Conservation (phyloP, 1,140 invertebrate species). For the Schlechtendalia chinensis region DNA sequence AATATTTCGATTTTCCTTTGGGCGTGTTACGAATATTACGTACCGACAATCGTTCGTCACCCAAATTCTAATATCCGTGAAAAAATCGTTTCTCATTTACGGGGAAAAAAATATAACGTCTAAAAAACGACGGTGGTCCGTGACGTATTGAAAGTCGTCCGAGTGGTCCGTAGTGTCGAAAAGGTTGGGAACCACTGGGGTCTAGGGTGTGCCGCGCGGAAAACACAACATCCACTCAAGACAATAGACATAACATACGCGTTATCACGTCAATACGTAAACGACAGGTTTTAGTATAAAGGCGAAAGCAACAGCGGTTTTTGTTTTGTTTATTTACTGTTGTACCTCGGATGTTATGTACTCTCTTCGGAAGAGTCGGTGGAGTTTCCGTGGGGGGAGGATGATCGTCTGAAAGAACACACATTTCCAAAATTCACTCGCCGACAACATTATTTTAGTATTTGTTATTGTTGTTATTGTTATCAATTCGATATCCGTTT, state of each 20-base stretch:
- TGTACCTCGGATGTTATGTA: slow-evolving; percentile 47
- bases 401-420: slow-evolving; percentile 49
- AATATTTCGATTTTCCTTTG: too few species aligned
- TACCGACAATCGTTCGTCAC: too few species aligned
- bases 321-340: slow-evolving; percentile 39
- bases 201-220: slow-evolving; percentile 30
- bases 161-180: too few species aligned
- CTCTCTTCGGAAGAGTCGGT: slow-evolving; percentile 48
- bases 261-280: too few species aligned
- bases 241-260: neutral
- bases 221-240: slow-evolving; percentile 30
- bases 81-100: too few species aligned
- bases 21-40: too few species aligned
- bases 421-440: slow-evolving; percentile 46
- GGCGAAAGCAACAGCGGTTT: slow-evolving; percentile 48
- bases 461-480: too few species aligned
- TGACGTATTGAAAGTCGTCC: too few species aligned
- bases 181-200: too few species aligned
- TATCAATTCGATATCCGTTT: too few species aligned
- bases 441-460: neutral
- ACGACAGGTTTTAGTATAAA: neutral
- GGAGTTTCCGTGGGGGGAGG: slow-evolving; percentile 48
- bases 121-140: too few species aligned
- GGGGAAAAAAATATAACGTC: neutral
- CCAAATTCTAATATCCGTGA: too few species aligned